Conservation (phyloP, 2,888 invertebrate species). For the Didymodactylos carnosus region DNA sequence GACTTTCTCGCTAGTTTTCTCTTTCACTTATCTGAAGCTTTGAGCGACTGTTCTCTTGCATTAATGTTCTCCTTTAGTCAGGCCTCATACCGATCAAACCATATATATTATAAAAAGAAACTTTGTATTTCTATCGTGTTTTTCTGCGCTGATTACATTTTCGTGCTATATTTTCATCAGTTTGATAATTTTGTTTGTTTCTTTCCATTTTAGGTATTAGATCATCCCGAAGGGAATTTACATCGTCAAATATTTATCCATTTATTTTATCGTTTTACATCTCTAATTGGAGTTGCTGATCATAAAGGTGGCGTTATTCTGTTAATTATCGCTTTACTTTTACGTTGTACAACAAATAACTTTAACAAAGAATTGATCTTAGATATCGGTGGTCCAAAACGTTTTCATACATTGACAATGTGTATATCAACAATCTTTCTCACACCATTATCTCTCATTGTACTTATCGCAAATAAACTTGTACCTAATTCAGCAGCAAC, state of each 20-base stretch:
- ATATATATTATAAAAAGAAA: no score
- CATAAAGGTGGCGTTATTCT: slow-evolving; percentile 11
- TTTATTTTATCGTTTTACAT: slow-evolving; percentile 1
- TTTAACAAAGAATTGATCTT: neutral
- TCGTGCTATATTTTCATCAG: no score
- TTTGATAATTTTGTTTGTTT: no score
- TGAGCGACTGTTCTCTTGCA: no score
- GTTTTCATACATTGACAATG: slow-evolving; percentile 1
- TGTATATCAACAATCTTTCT: neutral
- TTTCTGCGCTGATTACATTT: no score
- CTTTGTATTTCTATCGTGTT: neutral
- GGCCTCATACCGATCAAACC: no score
- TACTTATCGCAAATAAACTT: neutral
- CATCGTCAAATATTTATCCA: slow-evolving; percentile 1
- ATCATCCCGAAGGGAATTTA: slow-evolving; percentile 3
- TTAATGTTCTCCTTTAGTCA: no score
- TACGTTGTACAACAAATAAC: neutral
- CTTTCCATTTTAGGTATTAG: neutral
- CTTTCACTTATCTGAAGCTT: no score
- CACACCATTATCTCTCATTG: neutral
- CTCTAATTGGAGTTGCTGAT: slow-evolving; percentile 5
- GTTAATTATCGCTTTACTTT: neutral
- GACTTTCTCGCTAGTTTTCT: no score
- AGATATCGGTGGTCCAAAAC: slow-evolving; percentile 6
- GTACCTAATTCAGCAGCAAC: no score